Evolutionary conservation across 1,140 invertebrate species (phyloP).

Genomic region (Wiebesia pumilae): DNA sequence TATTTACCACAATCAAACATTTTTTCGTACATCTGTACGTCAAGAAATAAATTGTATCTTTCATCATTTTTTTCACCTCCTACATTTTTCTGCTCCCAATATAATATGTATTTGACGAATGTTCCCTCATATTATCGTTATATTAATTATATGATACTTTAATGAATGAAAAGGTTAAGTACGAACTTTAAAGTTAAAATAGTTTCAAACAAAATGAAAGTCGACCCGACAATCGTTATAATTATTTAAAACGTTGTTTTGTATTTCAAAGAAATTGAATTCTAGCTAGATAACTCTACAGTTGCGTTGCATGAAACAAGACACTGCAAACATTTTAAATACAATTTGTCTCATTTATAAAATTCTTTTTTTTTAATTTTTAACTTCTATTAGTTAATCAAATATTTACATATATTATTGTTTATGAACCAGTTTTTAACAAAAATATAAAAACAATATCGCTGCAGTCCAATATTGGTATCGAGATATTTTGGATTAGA

Average conservation of each 20-base stretch:
- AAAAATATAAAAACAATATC: neutral
- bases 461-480: neutral
- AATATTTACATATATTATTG: neutral
- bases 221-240: neutral
- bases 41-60: neutral
- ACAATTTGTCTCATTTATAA: conserved; percentile 3
- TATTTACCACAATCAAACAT: neutral
- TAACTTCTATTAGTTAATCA: neutral
- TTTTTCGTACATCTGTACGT: neutral
- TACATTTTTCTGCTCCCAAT: neutral
- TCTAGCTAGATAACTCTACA: conserved; percentile 9
- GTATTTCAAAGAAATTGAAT: conserved; percentile 16
- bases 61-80: neutral
- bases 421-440: neutral
- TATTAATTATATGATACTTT: neutral
- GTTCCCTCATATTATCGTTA: neutral
- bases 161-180: neutral
- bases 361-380: neutral
- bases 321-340: conserved; percentile 25
- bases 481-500: neutral
- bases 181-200: neutral
- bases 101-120: neutral
- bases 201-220: conserved; percentile 13
- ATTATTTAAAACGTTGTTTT: neutral
- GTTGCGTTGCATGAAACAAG: conserved; percentile 20